Base-by-base conservation (phyloP, 2,888 invertebrate species). In the Hirtodrosophila confusa region DNA sequence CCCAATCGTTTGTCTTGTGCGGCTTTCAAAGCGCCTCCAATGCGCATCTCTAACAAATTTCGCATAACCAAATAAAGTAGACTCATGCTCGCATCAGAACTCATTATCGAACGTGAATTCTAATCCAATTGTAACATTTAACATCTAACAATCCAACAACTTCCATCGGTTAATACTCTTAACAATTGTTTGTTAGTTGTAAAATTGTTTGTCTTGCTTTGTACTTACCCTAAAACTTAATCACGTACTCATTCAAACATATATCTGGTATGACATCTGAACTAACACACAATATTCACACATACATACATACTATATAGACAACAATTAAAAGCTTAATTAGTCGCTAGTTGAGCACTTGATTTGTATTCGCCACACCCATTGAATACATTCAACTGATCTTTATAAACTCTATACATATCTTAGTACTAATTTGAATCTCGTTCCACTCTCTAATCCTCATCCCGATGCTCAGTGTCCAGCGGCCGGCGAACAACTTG, bases 161-260 rank as follows among this genome's bases (percentile, higher is more conserved):
- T 47, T 51, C 39, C 17, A 17, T 17, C 17, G 17, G 17, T 41
- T 36, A 61, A 56, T 41, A 40, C 36, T 37, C 23, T 49, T 58
- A 33, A 58, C 61, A 67, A 54, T 31, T 36, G 58, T 82, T 69
- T 62, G 63, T 69, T 67, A 67, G 68, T 39, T 87, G 82, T 83
- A 80, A 58, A 82, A 87, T 76, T 69, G 82, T 87, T 85, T 83
- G 82, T 72, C 78, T 82, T 78, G 87, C 61, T 71, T 70, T 54
- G 24, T 51, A 54, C 57, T 51, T 66, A 66, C 36, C 56, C 64
- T 49, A 39, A 62, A 37, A 66, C 58, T 35, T 53, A 78, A 56
- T 37, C 47, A 17, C 17, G 58, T 57, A 72, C 49, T 56, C 50
- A 64, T 60, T 36, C 60, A 24, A 48, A 49, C 17, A 17, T 17